Evolutionary conservation across 2,113 vertebrate genomes (phyloP).

Genomic region (Caretta caretta): DNA sequence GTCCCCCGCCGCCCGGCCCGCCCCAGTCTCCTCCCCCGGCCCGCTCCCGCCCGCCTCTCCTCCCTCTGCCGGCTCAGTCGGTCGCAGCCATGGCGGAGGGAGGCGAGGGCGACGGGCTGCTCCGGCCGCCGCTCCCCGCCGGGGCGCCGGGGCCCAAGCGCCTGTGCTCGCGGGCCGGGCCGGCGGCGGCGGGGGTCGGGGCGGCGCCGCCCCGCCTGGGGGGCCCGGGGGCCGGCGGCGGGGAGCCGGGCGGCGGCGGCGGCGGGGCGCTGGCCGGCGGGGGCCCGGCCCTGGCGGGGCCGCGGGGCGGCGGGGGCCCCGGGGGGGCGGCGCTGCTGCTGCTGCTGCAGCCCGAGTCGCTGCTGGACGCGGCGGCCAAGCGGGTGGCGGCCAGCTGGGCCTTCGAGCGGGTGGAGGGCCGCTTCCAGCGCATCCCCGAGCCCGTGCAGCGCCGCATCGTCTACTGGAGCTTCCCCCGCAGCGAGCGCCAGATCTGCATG

Average conservation of each 20-base stretch:
- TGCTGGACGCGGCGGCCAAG: conserved; percentile 95
- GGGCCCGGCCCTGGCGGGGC: conserved; percentile 80
- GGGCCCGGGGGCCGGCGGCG: not conserved
- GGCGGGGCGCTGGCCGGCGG: conserved; percentile 74
- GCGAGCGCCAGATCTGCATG: conserved; percentile 97
- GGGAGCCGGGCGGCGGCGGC: not conserved
- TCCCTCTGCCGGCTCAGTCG: conserved; percentile 69
- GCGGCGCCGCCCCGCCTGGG: conserved; percentile 61
- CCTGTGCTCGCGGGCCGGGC: conserved; percentile 56
- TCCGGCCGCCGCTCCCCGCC: conserved; percentile 77
- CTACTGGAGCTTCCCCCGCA: conserved; percentile 96
- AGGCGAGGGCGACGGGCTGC: conserved; percentile 87
- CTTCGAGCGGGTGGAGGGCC: conserved; percentile 96
- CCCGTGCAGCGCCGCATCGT: conserved; percentile 96
- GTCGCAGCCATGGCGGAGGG: conserved; percentile 96
- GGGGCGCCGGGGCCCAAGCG: conserved; percentile 79
- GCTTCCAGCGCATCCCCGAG: conserved; percentile 96
- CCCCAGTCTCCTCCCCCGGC: conserved; percentile 37
- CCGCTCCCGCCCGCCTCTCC: conserved; percentile 70
- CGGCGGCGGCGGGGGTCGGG: conserved; percentile 11
- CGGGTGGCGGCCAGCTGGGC: conserved; percentile 96
- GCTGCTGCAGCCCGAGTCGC: conserved; percentile 88
- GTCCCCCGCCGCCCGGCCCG: conserved; percentile 11
- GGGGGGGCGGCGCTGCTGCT: conserved; percentile 79
- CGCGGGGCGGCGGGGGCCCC: conserved; percentile 53